Base-by-base conservation (phyloP, 2,113 vertebrate species). In the Cygnus atratus region DNA sequence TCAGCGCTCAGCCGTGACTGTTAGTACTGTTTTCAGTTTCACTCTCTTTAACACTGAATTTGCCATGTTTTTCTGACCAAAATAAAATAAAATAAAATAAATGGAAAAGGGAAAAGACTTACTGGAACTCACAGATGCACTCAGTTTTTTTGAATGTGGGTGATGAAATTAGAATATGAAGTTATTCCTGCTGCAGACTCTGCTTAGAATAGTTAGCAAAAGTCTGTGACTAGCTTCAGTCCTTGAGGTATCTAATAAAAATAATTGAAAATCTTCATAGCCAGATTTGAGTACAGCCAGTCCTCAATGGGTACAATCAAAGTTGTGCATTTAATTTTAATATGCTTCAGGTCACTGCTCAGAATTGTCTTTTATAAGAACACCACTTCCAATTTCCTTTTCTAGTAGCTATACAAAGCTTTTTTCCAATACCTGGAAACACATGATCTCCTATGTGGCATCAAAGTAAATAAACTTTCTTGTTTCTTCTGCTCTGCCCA, bases 381-480 rank as follows among this genome's bases (percentile, higher is more conserved):
- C 25, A 84, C 6, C 1, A 3, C 62, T 95, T 90, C 13, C 43
- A 84, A 22, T 63, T 93, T 84, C 57, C 70, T 75, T 81, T 87
- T 71, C 41, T 87, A 78, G 57, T 46, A 81, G 20, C 6, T 75
- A 26, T 28, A 88, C 37, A 71, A n/a, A 19, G 2, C 41, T 58
- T 87, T 46, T 87, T 74, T 52, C 14, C 43, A 63, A 31, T 75
- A 46, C 33, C 11, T 67, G 43, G 78, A 88, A 95, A 84, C 24
- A 54, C 17, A 55, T 15, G 22, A 67, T 59, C 19, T 95, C 46
- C 41, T 39, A 84, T 44, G 25, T 28, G 90, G 22, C 28, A 84
- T 93, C 65, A 71, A 91, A 84, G 68, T 62, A 83, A 93, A 92
- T 65, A 91, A 44, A 7, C 7, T 81, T 95, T 88, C 65, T 58